Evolutionary conservation across 2,113 vertebrate genomes (phyloP).

Genomic region (cat (Felis catus)): F.catus_Fca126_mat1.0 CM031423.1:93037001-93037500

Average conservation of each 20-base stretch:
- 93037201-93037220: fast-evolving
- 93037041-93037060: background rate
- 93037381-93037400: background rate
- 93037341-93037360: fast-evolving
- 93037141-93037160: fast-evolving
- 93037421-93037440: background rate
- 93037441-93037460: background rate
- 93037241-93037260: fast-evolving
- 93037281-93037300: fast-evolving
- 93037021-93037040: fast-evolving
- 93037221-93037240: fast-evolving
- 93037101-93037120: fast-evolving
- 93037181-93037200: fast-evolving
- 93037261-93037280: background rate
- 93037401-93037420: background rate
- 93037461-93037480: background rate
- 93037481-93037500: fast-evolving
- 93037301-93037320: background rate
- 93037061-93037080: fast-evolving
- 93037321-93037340: fast-evolving
- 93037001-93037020: background rate
- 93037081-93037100: background rate
- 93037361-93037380: background rate
- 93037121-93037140: fast-evolving
- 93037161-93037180: fast-evolving